These are phyloP conservation scores for Eledone cirrhosa DNA, from an alignment of 2,888 invertebrate genomes.

Conservation along the genomic window DNA sequence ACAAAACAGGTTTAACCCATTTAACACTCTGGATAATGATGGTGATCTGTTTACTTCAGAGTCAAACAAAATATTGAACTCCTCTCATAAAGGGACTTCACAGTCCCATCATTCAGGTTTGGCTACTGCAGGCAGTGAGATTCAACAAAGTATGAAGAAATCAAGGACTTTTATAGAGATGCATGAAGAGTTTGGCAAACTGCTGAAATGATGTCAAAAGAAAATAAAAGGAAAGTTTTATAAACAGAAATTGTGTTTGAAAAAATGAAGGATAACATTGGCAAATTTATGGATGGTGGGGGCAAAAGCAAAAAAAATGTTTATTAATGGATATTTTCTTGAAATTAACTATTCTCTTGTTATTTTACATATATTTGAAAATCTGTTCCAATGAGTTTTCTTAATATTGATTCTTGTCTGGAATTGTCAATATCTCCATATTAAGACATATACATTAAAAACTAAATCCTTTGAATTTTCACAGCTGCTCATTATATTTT, in stretches of 20 bases:
- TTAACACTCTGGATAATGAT: constrained; percentile 22
- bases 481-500: no score
- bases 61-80: constrained; percentile 2
- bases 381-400: no score
- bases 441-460: no score
- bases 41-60: background rate
- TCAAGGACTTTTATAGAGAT: constrained; percentile 54
- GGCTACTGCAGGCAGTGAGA: background rate
- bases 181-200: constrained; percentile 55
- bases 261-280: no score
- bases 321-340: no score
- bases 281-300: no score
- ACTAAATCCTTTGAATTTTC: no score
- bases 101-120: background rate
- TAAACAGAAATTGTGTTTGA: background rate
- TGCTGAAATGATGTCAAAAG: background rate
- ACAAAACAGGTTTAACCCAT: constrained; percentile 15
- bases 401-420: no score
- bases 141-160: background rate
- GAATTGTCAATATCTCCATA: no score
- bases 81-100: background rate
- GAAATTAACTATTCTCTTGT: no score
- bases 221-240: background rate
- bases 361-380: no score
- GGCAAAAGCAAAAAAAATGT: no score